phyloP scores from a whole-genome alignment of 2,113 vertebrate genomes.

The Pantherophis guttatus region DNA sequence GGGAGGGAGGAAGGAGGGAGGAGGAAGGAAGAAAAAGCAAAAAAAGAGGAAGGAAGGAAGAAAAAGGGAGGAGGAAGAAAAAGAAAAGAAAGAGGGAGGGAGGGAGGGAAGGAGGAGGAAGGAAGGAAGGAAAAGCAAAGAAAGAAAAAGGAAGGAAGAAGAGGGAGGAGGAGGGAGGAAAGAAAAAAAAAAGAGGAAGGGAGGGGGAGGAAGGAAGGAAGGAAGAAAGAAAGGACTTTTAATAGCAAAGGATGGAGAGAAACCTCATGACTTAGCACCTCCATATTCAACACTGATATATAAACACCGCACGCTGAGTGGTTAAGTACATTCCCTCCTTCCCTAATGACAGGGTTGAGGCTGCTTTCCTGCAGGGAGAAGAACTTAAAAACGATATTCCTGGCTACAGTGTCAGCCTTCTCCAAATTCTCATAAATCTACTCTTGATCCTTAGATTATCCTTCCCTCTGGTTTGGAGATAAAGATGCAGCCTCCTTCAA shows the following conservation, averaged over 20 bases:
- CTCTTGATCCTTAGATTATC: background rate
- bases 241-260: background rate
- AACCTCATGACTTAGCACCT: background rate
- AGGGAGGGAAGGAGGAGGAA: too few relatives aligned
- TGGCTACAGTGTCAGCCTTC: background rate
- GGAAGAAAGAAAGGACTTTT: background rate
- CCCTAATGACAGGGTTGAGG: background rate
- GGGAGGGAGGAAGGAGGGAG: too few relatives aligned
- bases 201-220: background rate
- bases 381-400: background rate
- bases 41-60: too few relatives aligned
- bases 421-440: background rate
- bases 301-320: background rate
- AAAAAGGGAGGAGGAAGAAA: too few relatives aligned
- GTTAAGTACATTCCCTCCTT: background rate
- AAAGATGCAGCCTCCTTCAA: background rate
- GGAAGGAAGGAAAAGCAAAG: too few relatives aligned
- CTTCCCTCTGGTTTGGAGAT: background rate
- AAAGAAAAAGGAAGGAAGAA: too few relatives aligned
- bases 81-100: too few relatives aligned
- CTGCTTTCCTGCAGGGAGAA: background rate
- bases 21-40: too few relatives aligned
- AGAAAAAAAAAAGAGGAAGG: background rate
- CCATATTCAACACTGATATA: background rate
- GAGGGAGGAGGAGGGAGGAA: too few relatives aligned